Base-by-base conservation (phyloP, 1,140 invertebrate genomes). In the Aphidius gifuensis region DNA sequence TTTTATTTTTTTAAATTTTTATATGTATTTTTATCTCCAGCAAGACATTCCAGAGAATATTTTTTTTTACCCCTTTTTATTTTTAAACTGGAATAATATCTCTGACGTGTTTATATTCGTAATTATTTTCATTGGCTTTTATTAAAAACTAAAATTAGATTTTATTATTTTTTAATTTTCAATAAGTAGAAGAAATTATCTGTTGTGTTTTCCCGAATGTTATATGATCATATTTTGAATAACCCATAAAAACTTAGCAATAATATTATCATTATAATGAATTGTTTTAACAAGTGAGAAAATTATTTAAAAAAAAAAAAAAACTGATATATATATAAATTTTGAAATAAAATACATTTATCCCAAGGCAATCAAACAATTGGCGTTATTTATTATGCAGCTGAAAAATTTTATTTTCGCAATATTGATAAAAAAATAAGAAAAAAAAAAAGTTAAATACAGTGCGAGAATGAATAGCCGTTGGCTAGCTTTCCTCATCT, bases 401-500 rank as follows among this genome's bases (percentile, higher is more conserved):
- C 6, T 16, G 11, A 23, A 23, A 8, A 11, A 49, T 42, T 49
- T 60, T 60, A 23, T 60, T 60, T 32, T 32, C 23, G 23, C 2
- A 32, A 32, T 32, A 32, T 32, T 32, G 23, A 32, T 32, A 32
- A 32, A 32, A 23, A 32, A 32, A 32, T 16, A 16, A 16, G 16
- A 32, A 32, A 32, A 32, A 32, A 32, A 32, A 38, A 32, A 38
- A 44, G 32, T 32, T n/a, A 47, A 9, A 47, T 16, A 11, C 51
- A 23, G 9, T 7, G 5, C 6, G 21, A 23, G 6, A 8, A 6
- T 7, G 9, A 40, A 42, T 38, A 21, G 70, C 64, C 73, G 72
- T 70, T 71, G 70, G 71, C 68, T 70, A 74, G 74, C 74, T 75
- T 75, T 74, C 71, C 70, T 69, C 65, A 21, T 47, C 23, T 32